phyloP scores from a whole-genome alignment of 2,113 vertebrate genomes.

The Mesembrinibis cayennensis region DNA sequence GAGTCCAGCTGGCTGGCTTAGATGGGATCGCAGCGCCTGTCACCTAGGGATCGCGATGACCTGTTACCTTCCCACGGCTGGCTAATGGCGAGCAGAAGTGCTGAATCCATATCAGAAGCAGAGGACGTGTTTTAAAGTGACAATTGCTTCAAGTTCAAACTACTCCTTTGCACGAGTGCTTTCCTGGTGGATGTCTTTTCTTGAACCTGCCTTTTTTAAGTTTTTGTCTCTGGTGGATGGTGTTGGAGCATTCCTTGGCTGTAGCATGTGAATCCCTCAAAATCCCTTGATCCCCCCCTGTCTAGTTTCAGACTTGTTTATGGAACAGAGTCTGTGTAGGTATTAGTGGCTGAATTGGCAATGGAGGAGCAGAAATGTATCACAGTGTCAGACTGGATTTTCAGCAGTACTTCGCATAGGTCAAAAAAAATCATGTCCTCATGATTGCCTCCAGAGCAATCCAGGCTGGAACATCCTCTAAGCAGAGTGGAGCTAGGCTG shows the following conservation, averaged over 20 bases:
- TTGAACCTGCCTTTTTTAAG: not conserved
- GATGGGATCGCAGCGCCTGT: not conserved
- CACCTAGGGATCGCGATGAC: not conserved
- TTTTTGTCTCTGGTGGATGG: not conserved
- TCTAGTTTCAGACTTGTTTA: constrained; percentile 61
- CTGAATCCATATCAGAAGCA: not conserved
- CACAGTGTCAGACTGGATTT: not conserved
- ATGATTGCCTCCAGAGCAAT: not conserved
- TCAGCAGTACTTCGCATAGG: not conserved
- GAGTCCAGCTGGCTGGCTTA: not conserved
- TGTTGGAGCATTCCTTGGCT: constrained; percentile 35
- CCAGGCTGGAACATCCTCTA: not conserved
- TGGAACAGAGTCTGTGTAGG: constrained; percentile 36
- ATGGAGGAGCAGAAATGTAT: constrained; percentile 13
- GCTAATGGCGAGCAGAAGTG: not conserved
- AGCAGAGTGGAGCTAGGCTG: not conserved
- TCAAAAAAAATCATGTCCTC: not conserved
- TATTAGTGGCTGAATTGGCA: constrained; percentile 32
- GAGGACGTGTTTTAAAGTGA: not conserved
- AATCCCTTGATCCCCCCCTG: constrained; percentile 53
- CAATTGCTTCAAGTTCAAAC: not conserved
- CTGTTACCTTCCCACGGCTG: not conserved
- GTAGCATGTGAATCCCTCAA: not conserved
- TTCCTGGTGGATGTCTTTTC: not conserved
- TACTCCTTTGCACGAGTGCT: not conserved